Conservation (phyloP, 1,140 invertebrate species). For the Scaptomyza montana region DNA sequence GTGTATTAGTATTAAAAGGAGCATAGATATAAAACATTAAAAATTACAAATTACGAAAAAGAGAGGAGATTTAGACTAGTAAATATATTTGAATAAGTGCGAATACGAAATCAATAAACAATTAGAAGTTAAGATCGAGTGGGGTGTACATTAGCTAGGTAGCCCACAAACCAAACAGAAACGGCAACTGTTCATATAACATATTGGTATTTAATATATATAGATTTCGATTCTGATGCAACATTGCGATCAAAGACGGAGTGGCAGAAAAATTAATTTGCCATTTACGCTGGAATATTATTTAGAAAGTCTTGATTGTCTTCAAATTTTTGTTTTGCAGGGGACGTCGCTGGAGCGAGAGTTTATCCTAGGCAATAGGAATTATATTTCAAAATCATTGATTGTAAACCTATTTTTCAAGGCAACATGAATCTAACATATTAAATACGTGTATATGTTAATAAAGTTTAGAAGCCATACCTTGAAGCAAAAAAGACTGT, state of each 20-base stretch:
- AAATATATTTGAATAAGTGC: conserved; percentile 43
- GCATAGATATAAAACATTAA: conserved; percentile 55
- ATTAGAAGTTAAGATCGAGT: conserved; percentile 42
- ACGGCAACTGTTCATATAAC: conserved; percentile 76
- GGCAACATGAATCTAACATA: conserved; percentile 67
- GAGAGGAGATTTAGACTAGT: conserved; percentile 53
- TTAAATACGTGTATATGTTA: conserved; percentile 83
- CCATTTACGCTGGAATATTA: conserved; percentile 20
- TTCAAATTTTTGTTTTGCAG: conserved; percentile 3
- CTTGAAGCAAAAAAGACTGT: conserved; percentile 90
- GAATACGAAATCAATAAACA: conserved; percentile 53
- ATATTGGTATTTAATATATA: conserved; percentile 83
- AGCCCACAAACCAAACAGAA: conserved; percentile 78
- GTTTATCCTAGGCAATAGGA: conserved; percentile 69
- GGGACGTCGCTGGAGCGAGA: conserved; percentile 50
- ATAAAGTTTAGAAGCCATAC: conserved; percentile 85
- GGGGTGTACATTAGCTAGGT: conserved; percentile 45
- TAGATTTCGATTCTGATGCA: conserved; percentile 49
- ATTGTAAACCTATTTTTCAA: conserved; percentile 2
- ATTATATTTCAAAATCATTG: conserved; percentile 37
- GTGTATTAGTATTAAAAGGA: conserved; percentile 60
- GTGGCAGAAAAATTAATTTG: conserved; percentile 29
- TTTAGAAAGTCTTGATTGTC: conserved; percentile 23
- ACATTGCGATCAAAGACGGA: conserved; percentile 30
- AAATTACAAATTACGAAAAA: conserved; percentile 41